Evolutionary conservation across 2,113 vertebrate species (phyloP).

Genomic region (Cnemophilus loriae): DNA sequence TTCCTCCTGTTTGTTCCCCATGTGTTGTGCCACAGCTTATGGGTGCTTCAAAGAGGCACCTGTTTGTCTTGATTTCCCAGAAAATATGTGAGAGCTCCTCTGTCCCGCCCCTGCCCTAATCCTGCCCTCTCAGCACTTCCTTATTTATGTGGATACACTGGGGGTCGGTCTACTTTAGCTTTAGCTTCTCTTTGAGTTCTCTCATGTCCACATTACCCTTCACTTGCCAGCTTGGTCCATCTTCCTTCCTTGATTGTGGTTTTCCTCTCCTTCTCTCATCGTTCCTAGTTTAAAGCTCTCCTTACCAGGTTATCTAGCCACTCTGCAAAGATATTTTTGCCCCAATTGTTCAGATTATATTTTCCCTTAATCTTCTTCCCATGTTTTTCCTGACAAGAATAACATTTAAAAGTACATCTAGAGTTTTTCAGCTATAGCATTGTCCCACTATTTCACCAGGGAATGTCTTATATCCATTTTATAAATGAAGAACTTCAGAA

Average conservation of each 20-base stretch:
- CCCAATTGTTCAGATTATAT: neutral
- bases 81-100: neutral
- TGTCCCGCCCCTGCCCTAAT: neutral
- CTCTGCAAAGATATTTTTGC: neutral
- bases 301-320: neutral
- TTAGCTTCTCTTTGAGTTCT: neutral
- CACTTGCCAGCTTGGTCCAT: neutral
- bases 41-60: neutral
- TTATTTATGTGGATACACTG: neutral
- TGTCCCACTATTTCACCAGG: neutral
- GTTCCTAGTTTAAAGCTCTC: neutral
- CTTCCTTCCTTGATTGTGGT: neutral
- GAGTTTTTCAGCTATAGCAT: neutral
- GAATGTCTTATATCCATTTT: neutral
- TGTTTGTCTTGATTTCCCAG: neutral
- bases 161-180: neutral
- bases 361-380: neutral
- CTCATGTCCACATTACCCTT: neutral
- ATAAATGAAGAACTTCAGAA: neutral
- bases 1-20: neutral
- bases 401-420: neutral
- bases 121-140: neutral
- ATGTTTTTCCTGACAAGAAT: neutral
- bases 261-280: neutral
- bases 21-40: neutral